phyloP scores from a whole-genome alignment of 2,888 invertebrate genomes.

The Ariolimax columbianus region DNA sequence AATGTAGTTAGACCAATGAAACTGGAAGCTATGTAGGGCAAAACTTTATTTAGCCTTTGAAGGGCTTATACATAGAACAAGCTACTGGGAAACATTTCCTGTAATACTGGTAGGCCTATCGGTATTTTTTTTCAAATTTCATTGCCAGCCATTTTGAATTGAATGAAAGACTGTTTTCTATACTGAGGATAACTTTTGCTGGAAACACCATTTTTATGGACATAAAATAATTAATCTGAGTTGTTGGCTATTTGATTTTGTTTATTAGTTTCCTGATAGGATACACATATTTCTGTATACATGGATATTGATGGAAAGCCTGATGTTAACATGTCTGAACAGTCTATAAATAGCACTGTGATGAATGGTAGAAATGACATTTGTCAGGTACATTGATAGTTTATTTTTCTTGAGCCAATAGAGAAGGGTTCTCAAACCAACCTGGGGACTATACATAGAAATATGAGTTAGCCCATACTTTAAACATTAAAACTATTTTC shows the following conservation, averaged over 20 bases:
- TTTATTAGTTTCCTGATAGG: not conserved
- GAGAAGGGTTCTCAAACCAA: no score
- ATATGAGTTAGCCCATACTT: no score
- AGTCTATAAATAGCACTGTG: not conserved
- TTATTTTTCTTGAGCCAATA: no score
- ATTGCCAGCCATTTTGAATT: not conserved
- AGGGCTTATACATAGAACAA: not conserved
- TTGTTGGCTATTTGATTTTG: no score
- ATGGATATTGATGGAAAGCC: not conserved
- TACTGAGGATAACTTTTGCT: not conserved
- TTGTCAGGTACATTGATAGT: not conserved
- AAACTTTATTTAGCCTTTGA: not conserved
- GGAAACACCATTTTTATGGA: no score
- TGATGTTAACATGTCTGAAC: not conserved
- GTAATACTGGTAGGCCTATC: not conserved
- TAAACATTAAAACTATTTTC: no score
- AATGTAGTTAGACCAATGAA: not conserved
- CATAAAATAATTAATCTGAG: no score
- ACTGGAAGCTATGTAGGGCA: not conserved
- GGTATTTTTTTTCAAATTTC: not conserved
- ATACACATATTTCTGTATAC: not conserved
- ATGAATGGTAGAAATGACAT: not conserved
- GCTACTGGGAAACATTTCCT: not conserved
- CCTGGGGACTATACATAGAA: no score
- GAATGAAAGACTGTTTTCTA: not conserved